Evolutionary conservation across 2,888 invertebrate genomes (phyloP).

Genomic region (Baronia brevicornis): DNA sequence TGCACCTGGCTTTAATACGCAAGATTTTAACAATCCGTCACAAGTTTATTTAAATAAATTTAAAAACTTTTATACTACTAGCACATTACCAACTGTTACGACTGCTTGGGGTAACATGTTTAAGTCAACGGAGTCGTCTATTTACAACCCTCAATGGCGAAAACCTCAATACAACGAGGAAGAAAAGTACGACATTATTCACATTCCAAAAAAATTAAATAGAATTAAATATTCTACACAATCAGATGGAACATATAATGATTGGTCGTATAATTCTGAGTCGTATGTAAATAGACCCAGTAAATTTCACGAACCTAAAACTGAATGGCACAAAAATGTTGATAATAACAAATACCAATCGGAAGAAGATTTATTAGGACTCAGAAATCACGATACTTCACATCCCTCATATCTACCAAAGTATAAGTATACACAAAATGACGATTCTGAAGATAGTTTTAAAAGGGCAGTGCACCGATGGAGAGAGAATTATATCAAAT

Average conservation of each 20-base stretch:
- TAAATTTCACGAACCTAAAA: slow-evolving; percentile 33
- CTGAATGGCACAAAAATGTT: slow-evolving; percentile 49
- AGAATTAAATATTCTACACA: slow-evolving; percentile 37
- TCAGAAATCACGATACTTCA: slow-evolving; percentile 59
- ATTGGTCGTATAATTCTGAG: too few species aligned
- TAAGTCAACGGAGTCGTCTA: slow-evolving; percentile 42
- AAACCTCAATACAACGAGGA: slow-evolving; percentile 38
- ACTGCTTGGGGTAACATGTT: slow-evolving; percentile 55
- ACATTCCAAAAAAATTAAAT: slow-evolving; percentile 51
- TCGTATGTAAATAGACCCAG: slow-evolving; percentile 33
- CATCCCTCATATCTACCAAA: slow-evolving; percentile 52
- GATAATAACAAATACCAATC: slow-evolving; percentile 50
- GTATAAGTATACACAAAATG: slow-evolving; percentile 38
- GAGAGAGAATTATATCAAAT: slow-evolving; percentile 58
- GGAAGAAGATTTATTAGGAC: slow-evolving; percentile 61
- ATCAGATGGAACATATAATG: slow-evolving; percentile 35
- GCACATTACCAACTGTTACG: slow-evolving; percentile 32
- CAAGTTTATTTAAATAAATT: slow-evolving; percentile 44
- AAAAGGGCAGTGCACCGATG: slow-evolving; percentile 60
- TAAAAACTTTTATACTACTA: slow-evolving; percentile 40
- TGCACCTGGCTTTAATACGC: slow-evolving; percentile 28
- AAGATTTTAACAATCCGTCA: slow-evolving; percentile 36
- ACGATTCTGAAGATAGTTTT: slow-evolving; percentile 46
- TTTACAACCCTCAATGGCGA: slow-evolving; percentile 37
- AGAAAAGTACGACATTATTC: slow-evolving; percentile 44